Percentiles rank a stretch among this genome's conserved stretches.
Evolutionary conservation across 2,113 vertebrate species (phyloP).

Genomic region (Microtus richardsoni): DNA sequence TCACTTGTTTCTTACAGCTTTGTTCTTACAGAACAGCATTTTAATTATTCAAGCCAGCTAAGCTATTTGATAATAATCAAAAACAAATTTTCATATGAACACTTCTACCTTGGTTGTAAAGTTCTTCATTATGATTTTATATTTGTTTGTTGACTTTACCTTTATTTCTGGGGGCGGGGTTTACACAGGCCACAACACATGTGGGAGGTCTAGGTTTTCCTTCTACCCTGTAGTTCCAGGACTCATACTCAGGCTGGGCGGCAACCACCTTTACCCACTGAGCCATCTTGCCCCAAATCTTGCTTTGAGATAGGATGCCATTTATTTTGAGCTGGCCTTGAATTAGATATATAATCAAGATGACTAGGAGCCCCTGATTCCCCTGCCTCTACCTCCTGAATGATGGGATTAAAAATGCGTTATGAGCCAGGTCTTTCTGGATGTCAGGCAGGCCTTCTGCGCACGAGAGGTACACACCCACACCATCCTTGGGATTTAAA

Average conservation of each 20-base stretch:
- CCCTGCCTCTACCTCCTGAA: neutral
- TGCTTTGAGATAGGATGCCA: neutral
- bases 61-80: neutral
- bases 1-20: neutral
- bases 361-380: neutral
- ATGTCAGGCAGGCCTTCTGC: neutral
- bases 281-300: neutral
- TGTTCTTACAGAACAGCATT: neutral
- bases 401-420: neutral
- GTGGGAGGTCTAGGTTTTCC: no score
- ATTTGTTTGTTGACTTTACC: neutral
- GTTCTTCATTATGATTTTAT: neutral
- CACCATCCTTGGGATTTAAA: neutral
- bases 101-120: constrained; percentile 26
- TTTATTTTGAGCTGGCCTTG: neutral
- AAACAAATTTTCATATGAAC: neutral
- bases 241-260: neutral
- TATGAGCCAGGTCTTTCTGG: neutral
- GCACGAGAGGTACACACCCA: fast-evolving
- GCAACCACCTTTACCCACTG: neutral
- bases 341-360: neutral
- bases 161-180: no score
- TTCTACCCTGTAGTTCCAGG: neutral
- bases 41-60: neutral
- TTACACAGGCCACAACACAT: neutral